These are phyloP conservation scores for Felis chaus DNA, from an alignment of 2,113 vertebrate species.

Conservation along the genomic window DNA sequence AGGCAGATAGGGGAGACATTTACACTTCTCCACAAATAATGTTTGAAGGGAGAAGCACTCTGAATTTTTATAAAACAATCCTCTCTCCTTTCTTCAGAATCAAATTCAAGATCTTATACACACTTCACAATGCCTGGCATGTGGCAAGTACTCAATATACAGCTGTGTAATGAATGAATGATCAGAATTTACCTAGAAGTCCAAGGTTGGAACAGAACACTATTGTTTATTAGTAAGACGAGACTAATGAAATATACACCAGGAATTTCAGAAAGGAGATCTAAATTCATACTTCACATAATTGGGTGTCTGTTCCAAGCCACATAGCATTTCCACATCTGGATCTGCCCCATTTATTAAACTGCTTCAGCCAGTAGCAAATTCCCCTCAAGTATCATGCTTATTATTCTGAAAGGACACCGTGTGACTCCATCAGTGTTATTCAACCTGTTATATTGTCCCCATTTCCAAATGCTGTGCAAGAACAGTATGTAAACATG, in stretches of 20 bases:
- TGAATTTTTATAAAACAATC: constrained; percentile 13
- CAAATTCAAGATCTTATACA: background rate
- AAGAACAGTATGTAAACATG: constrained; percentile 78
- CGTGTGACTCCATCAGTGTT: background rate
- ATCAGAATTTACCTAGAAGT: constrained; percentile 36
- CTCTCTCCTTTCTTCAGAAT: background rate
- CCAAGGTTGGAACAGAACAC: background rate
- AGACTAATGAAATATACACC: background rate
- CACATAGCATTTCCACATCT: constrained; percentile 77
- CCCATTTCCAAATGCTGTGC: constrained; percentile 69
- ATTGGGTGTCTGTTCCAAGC: constrained; percentile 78
- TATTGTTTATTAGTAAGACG: background rate
- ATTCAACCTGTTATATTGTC: constrained; percentile 66
- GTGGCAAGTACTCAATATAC: background rate
- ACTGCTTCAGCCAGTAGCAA: constrained; percentile 76
- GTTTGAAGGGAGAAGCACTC: background rate
- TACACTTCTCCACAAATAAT: background rate
- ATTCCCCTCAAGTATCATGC: constrained; percentile 72
- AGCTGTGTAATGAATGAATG: background rate
- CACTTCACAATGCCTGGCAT: background rate
- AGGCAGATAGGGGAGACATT: background rate
- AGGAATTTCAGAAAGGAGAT: constrained; percentile 75
- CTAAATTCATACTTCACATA: constrained; percentile 73
- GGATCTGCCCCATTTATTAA: constrained; percentile 76
- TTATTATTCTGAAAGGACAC: constrained; percentile 77